phyloP scores from a whole-genome alignment of 1,140 invertebrate genomes.

The Eulimnadia texana region DNA sequence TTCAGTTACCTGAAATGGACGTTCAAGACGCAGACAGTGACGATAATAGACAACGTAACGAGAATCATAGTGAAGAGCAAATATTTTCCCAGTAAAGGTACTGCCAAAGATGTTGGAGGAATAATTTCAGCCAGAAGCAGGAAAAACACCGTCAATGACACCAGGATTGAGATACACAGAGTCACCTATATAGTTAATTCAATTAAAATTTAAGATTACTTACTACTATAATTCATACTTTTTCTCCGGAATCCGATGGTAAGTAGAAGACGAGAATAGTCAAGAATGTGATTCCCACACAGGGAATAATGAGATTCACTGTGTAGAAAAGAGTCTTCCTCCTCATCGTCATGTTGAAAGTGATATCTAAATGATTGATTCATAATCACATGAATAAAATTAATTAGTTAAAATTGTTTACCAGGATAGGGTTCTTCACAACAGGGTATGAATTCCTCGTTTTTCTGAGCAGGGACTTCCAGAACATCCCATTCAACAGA shows the following conservation, averaged over 20 bases:
- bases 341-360: constrained; percentile 88
- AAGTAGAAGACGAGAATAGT: constrained; percentile 91
- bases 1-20: constrained; percentile 83
- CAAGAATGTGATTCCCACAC: constrained; percentile 80
- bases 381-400: neutral
- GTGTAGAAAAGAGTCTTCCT: constrained; percentile 84
- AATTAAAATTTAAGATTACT: neutral
- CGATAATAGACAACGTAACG: constrained; percentile 89
- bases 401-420: no score
- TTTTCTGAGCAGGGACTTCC: constrained; percentile 67
- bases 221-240: constrained; percentile 35
- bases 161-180: constrained; percentile 92
- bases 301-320: constrained; percentile 78
- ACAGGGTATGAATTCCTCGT: constrained; percentile 51
- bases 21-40: constrained; percentile 92
- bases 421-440: constrained; percentile 57
- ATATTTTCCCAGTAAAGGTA: constrained; percentile 93
- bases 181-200: constrained; percentile 33
- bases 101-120: constrained; percentile 89
- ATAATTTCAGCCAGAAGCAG: constrained; percentile 92
- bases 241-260: constrained; percentile 89
- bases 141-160: constrained; percentile 97
- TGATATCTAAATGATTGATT: constrained; percentile 40
- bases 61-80: constrained; percentile 94
- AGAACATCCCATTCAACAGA: constrained; percentile 94